Evolutionary conservation across 1,140 invertebrate genomes (phyloP).

Genomic region (Centruroides sculpturatus): DNA sequence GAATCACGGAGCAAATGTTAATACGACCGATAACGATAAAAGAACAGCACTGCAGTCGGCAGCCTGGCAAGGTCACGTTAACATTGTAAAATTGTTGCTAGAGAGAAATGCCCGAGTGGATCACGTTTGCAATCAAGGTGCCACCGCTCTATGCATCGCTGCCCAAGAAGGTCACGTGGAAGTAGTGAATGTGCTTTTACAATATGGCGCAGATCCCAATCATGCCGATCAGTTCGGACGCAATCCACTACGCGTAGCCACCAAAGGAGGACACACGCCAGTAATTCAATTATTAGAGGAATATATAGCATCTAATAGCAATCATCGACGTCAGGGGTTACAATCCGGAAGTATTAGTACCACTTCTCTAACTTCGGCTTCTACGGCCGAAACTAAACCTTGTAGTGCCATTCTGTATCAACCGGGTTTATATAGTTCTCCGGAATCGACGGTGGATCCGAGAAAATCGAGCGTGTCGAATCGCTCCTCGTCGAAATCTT

Average conservation of each 20-base stretch:
- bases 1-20: slow-evolving; percentile 59
- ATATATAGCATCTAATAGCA: slow-evolving; percentile 11
- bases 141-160: slow-evolving; percentile 62
- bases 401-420: slow-evolving; percentile 43
- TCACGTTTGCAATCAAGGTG: slow-evolving; percentile 79
- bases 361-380: slow-evolving; percentile 41
- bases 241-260: slow-evolving; percentile 57
- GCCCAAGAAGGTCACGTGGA: slow-evolving; percentile 74
- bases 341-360: slow-evolving; percentile 32
- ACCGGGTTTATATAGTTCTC: slow-evolving; percentile 35
- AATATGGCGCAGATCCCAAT: slow-evolving; percentile 78
- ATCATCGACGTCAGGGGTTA: slow-evolving; percentile 1
- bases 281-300: slow-evolving; percentile 47
- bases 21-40: slow-evolving; percentile 75
- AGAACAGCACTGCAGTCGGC: slow-evolving; percentile 82
- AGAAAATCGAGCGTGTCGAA: slow-evolving; percentile 53
- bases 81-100: slow-evolving; percentile 65
- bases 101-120: slow-evolving; percentile 60
- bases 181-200: slow-evolving; percentile 68
- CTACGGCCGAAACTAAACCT: slow-evolving; percentile 51
- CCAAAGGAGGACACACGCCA: slow-evolving; percentile 57
- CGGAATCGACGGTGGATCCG: slow-evolving; percentile 46
- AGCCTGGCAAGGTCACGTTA: slow-evolving; percentile 83
- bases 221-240: slow-evolving; percentile 82
- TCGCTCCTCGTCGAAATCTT: slow-evolving; percentile 55